Base-by-base conservation (phyloP, 2,888 invertebrate genomes). In the Orthosia incerta region DNA sequence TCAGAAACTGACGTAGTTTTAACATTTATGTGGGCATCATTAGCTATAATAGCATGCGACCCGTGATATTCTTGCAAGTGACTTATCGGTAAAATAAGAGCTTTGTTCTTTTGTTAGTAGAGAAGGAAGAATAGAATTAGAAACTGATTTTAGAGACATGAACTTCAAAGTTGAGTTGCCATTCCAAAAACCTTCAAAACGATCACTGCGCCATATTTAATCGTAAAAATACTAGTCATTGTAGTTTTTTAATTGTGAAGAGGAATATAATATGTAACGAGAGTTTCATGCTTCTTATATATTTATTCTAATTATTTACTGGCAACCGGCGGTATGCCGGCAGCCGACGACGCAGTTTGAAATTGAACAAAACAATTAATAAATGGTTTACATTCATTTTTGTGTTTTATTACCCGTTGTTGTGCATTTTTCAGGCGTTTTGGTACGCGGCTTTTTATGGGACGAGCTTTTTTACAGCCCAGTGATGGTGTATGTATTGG, bases 381-480 rank as follows among this genome's bases (percentile, higher is more conserved):
- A 94, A 94, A 94, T 93, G 94, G 92, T 94, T 94, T 94, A 92
- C 91, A 93, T 91, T 93, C 91, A 88, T 81, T 26, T 56, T 76
- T 70, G 64, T 71, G 76, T 90, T 89, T 88, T 87, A 90, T 90
- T 86, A 50, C 50, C 39, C 39, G 0, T 26, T 77, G 11, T 20
- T 31, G 23, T 15, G 20, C 39, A 20, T 50, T 59, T 53, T 13
- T n/a, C 3, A 1, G 12, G 31, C 4, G 4, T 18, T 31, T 57
- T 5, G 39, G 39, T 39, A 12, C 11, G 16, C 0, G 4, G 9
- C 18, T 31, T n/a, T 31, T 31, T 57, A 31, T 31, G n/a, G 51
- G 51, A 51, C 39, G 39, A 39, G 39, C 39, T 39, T 39, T 39
- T 39, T 39, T 39, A 46, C 13, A 69, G 16, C 15, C 12, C 1